Percentiles rank a stretch among this genome's conserved stretches.
phyloP scores from a whole-genome alignment of 2,113 vertebrate genomes.

The Pollimyrus isidori region DNA sequence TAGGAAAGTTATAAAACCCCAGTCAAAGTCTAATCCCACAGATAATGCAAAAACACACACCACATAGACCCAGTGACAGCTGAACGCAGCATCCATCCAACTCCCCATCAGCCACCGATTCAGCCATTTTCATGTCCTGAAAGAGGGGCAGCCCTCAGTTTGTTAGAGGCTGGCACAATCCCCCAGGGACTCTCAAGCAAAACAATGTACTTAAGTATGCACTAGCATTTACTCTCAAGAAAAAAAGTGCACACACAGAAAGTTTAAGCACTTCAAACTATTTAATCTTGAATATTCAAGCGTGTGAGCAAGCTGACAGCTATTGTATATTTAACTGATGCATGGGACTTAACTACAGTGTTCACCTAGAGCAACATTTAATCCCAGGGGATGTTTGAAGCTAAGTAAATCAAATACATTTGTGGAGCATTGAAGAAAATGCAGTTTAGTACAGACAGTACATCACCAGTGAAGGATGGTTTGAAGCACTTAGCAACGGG shows the following conservation, averaged over 20 bases:
- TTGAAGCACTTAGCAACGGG: neutral
- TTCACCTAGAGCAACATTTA: neutral
- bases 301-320: neutral
- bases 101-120: neutral
- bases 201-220: neutral
- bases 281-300: neutral
- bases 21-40: neutral
- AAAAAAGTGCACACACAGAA: neutral
- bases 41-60: neutral
- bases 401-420: neutral
- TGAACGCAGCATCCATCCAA: neutral
- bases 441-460: neutral
- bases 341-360: neutral
- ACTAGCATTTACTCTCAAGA: neutral
- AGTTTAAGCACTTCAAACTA: neutral
- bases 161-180: neutral
- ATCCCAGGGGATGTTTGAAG: neutral
- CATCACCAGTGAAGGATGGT: neutral
- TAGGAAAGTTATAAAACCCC: neutral
- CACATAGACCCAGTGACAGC: neutral
- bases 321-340: neutral
- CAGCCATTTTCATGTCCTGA: neutral
- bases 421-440: neutral
- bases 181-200: neutral
- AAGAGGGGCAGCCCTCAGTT: neutral